Evolutionary conservation across 2,113 vertebrate species (phyloP).

Genomic region (Odocoileus virginianus): DNA sequence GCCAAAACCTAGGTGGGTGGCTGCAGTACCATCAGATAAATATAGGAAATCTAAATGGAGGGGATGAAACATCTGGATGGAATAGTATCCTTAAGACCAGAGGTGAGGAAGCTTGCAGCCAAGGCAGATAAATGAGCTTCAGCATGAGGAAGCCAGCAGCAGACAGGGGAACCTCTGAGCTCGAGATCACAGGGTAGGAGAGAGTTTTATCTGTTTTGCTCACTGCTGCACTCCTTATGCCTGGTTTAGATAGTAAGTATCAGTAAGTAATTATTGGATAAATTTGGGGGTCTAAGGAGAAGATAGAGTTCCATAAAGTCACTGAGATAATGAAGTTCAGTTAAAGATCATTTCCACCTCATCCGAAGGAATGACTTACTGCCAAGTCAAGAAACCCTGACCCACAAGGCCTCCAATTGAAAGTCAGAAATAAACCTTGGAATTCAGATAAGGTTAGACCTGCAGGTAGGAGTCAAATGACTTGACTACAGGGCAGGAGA

Average conservation of each 20-base stretch:
- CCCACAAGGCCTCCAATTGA: not conserved
- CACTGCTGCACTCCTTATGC: not conserved
- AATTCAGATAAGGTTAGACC: not conserved
- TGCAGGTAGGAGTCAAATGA: not conserved
- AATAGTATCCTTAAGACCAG: not conserved
- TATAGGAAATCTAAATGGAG: not conserved
- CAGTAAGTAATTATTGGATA: not conserved
- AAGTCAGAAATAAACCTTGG: not conserved
- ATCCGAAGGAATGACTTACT: not conserved
- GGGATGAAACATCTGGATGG: not conserved
- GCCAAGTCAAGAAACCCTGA: not conserved
- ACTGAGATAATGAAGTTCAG: not conserved
- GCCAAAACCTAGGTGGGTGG: not conserved
- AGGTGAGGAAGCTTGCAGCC: not conserved
- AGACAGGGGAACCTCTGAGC: not conserved
- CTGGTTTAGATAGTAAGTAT: not conserved
- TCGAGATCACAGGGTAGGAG: not conserved
- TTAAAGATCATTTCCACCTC: not conserved
- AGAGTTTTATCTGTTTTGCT: not conserved
- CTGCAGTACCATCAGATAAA: not conserved
- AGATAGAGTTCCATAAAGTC: not conserved
- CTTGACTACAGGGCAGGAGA: not conserved
- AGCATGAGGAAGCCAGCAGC: not conserved
- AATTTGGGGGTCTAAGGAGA: not conserved
- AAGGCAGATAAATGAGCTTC: not conserved